phyloP scores from a whole-genome alignment of 2,888 invertebrate species.

The Drosophila prostipennis region DNA sequence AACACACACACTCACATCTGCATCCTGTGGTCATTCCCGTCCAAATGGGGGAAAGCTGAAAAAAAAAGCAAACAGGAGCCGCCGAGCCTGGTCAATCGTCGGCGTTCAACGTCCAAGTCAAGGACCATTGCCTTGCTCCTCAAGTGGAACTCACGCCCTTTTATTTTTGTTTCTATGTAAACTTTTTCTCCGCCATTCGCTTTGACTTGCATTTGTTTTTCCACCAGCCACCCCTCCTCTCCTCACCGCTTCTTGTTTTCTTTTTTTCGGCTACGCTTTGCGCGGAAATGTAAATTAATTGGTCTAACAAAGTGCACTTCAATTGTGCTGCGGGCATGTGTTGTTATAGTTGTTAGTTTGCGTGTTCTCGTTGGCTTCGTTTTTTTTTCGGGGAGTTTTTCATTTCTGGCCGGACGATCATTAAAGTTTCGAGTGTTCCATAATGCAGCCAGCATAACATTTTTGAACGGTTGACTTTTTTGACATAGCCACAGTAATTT shows the following conservation, averaged over 20 bases:
- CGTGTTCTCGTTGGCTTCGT: constrained; percentile 9
- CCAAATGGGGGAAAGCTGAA: constrained; percentile 7
- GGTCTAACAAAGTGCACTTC: constrained; percentile 78
- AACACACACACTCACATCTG: constrained; percentile 29
- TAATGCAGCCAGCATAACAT: constrained; percentile 25
- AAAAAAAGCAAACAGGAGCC: constrained; percentile 11
- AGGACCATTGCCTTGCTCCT: constrained; percentile 62
- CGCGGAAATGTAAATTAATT: constrained; percentile 79
- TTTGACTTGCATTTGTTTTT: constrained; percentile 31
- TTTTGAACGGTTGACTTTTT: constrained; percentile 46
- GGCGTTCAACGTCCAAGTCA: constrained; percentile 57
- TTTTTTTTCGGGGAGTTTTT: constrained; percentile 25
- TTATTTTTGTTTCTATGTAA: constrained; percentile 58
- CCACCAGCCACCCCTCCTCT: background rate
- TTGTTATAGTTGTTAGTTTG: constrained; percentile 44
- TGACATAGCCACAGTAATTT: constrained; percentile 52
- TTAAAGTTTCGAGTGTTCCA: constrained; percentile 43
- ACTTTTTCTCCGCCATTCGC: constrained; percentile 48
- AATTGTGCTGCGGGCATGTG: constrained; percentile 58
- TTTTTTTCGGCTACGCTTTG: constrained; percentile 58
- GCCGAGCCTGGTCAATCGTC: constrained; percentile 39
- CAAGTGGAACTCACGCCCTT: constrained; percentile 51
- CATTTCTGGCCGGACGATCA: constrained; percentile 32
- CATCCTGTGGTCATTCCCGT: constrained; percentile 23
- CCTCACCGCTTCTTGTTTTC: background rate